Percentiles rank a stretch among this genome's conserved stretches.
These are phyloP conservation scores for Periplaneta americana DNA, from an alignment of 1,140 invertebrate genomes.

Conservation along the genomic window DNA sequence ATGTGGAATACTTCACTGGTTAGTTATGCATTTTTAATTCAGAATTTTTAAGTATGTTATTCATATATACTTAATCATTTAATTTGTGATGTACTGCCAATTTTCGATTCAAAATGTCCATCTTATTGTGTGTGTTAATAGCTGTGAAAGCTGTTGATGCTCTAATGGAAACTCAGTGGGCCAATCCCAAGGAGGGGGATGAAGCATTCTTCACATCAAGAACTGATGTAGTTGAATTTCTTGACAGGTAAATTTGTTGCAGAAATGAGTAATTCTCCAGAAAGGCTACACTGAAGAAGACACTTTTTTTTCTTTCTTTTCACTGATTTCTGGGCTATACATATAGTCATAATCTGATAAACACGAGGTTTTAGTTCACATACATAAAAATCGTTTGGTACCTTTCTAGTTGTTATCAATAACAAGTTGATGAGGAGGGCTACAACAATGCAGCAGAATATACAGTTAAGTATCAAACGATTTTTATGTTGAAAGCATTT, in stretches of 20 bases:
- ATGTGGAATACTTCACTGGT: slow-evolving; percentile 96
- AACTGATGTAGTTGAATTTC: slow-evolving; percentile 70
- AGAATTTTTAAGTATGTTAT: slow-evolving; percentile 4
- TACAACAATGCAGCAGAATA: too few relatives aligned
- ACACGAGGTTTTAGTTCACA: too few relatives aligned
- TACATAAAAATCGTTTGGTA: too few relatives aligned
- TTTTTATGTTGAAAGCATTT: too few relatives aligned
- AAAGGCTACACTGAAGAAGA: too few relatives aligned
- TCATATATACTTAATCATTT: not conserved
- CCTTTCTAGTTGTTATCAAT: too few relatives aligned
- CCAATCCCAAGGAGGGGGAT: slow-evolving; percentile 54
- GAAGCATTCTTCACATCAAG: slow-evolving; percentile 76
- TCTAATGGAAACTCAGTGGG: slow-evolving; percentile 89
- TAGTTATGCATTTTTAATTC: slow-evolving; percentile 25
- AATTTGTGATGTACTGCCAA: not conserved
- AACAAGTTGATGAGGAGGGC: too few relatives aligned
- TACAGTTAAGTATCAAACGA: too few relatives aligned
- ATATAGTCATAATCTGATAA: too few relatives aligned
- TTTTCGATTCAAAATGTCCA: not conserved
- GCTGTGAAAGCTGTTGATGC: slow-evolving; percentile 85
- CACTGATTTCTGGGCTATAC: too few relatives aligned
- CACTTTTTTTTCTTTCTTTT: too few relatives aligned
- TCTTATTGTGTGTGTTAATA: slow-evolving; percentile 28
- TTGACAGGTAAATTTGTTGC: slow-evolving; percentile 54
- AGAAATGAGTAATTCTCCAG: too few relatives aligned